Conservation (phyloP, 2,797 vertebrate species). For the Chaunax sp. region DNA sequence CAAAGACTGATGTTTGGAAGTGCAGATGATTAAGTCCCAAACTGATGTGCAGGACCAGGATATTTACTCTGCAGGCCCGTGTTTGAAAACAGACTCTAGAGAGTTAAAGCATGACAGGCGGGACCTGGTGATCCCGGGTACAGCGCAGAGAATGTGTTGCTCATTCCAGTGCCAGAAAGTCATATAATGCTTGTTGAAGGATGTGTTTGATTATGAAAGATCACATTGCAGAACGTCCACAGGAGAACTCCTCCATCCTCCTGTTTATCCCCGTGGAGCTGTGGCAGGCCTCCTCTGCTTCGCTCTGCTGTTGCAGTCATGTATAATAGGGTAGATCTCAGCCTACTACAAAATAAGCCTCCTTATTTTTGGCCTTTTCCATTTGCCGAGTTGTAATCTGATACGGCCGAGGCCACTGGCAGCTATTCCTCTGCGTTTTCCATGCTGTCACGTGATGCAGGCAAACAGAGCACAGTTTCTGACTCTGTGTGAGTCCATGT, state of each 20-base stretch:
- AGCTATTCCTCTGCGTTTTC: constrained; percentile 24
- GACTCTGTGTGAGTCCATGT: constrained; percentile 22
- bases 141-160: neutral
- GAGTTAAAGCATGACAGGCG: neutral
- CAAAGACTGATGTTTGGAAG: neutral
- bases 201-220: neutral
- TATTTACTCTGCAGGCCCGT: neutral
- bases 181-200: neutral
- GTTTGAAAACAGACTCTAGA: neutral
- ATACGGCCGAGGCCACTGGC: constrained; percentile 33
- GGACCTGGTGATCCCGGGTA: neutral
- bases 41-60: no score
- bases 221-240: neutral
- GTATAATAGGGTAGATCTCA: constrained; percentile 46
- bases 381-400: constrained; percentile 53
- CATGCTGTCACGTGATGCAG: constrained; percentile 44
- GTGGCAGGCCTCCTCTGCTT: constrained; percentile 8
- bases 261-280: neutral
- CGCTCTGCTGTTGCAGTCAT: constrained; percentile 21
- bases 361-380: constrained; percentile 49
- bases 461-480: constrained; percentile 14
- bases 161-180: neutral
- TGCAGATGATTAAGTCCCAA: no score
- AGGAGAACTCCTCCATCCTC: neutral
- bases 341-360: constrained; percentile 43